phyloP scores from a whole-genome alignment of 1,140 invertebrate species.

The Hycleus phaleratus region DNA sequence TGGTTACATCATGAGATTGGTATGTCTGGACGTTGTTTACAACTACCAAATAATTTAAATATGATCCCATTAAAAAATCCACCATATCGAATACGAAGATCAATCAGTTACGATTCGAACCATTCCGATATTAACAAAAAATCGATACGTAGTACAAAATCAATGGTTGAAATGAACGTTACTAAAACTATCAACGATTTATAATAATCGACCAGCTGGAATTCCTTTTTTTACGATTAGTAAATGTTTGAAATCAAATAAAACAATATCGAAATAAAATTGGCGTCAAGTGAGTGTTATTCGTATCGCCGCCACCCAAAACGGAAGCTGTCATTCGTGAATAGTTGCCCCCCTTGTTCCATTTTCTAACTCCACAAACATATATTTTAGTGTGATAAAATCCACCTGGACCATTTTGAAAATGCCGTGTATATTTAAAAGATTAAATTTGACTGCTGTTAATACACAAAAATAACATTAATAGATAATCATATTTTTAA shows the following conservation, averaged over 20 bases:
- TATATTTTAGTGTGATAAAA: background rate
- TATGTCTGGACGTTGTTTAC: slow-evolving; percentile 25
- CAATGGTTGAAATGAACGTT: slow-evolving; percentile 17
- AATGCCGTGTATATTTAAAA: too few relatives aligned
- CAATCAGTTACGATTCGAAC: slow-evolving; percentile 28
- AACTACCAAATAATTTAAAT: slow-evolving; percentile 24
- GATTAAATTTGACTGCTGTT: too few relatives aligned
- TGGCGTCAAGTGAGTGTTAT: background rate
- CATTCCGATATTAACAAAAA: slow-evolving; percentile 3
- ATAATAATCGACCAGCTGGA: background rate
- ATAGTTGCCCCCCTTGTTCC: background rate
- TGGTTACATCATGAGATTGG: slow-evolving; percentile 31
- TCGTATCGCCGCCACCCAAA: background rate
- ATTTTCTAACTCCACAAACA: too few relatives aligned
- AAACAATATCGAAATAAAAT: background rate
- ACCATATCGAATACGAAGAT: slow-evolving; percentile 29
- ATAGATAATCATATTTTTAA: too few relatives aligned
- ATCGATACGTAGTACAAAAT: slow-evolving; percentile 21
- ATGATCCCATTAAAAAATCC: slow-evolving; percentile 15
- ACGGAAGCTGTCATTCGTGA: slow-evolving; percentile 8
- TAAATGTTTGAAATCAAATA: background rate
- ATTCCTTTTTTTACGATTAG: background rate
- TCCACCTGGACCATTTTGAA: slow-evolving; percentile 11
- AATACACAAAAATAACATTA: too few relatives aligned
- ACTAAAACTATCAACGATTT: background rate